A percentile compares a stretch with the other conserved stretches of the same genome.
Evolutionary conservation across 2,113 vertebrate species (phyloP).

Genomic region (Limnothrissa miodon): DNA sequence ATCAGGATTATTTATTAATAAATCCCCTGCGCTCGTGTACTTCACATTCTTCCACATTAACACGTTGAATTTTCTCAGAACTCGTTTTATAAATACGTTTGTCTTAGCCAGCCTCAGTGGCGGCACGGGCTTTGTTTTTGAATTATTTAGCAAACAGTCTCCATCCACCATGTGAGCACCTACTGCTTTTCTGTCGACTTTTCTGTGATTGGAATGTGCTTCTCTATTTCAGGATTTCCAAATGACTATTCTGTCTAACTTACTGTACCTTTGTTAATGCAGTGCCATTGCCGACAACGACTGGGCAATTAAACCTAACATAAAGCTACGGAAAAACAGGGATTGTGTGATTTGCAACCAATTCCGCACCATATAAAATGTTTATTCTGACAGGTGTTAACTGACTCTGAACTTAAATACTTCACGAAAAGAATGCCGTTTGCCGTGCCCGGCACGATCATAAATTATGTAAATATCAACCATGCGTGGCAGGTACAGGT

Average conservation of each 20-base stretch:
- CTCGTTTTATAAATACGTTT: not conserved
- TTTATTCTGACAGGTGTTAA: not conserved
- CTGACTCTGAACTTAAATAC: not conserved
- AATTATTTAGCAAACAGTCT: constrained; percentile 19
- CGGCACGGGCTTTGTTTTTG: not conserved
- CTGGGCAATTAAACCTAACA: not conserved
- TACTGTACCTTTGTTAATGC: not conserved
- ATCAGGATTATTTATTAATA: not conserved
- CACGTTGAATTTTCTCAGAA: not conserved
- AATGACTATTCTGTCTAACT: not conserved
- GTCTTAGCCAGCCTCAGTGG: not conserved
- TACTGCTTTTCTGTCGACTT: constrained; percentile 7
- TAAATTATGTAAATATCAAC: not conserved
- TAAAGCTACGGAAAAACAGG: not conserved
- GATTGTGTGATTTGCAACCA: not conserved
- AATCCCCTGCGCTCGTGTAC: not conserved
- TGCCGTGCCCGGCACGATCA: not conserved
- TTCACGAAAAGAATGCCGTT: not conserved
- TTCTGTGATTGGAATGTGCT: constrained; percentile 14
- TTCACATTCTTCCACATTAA: not conserved
- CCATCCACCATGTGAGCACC: constrained; percentile 27
- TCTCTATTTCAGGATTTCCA: constrained; percentile 14
- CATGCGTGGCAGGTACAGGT: not conserved
- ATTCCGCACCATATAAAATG: not conserved
- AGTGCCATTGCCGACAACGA: not conserved